A percentile compares a stretch with the other conserved stretches of the same genome.
Conservation (phyloP, 2,888 invertebrate genomes). For the Leptarthrus brevirostris region DNA sequence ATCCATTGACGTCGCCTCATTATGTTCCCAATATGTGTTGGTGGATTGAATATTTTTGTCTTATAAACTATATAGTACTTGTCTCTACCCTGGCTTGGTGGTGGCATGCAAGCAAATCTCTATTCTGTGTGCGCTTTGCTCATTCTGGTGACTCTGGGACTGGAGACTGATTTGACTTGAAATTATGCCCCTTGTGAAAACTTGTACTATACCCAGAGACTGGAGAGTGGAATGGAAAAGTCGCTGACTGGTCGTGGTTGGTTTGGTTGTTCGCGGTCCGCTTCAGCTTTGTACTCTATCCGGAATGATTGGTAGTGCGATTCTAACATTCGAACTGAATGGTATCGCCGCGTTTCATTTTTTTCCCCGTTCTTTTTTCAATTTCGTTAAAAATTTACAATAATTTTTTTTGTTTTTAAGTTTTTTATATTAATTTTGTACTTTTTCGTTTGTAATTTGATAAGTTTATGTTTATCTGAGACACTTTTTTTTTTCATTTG, state of each 20-base stretch:
- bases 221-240: constrained; percentile 32
- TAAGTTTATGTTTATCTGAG: constrained; percentile 1
- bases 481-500: constrained; percentile 1
- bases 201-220: constrained; percentile 7
- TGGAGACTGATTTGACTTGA: constrained; percentile 16
- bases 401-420: constrained; percentile 8
- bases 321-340: constrained; percentile 67
- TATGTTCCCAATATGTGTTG: neutral
- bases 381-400: neutral
- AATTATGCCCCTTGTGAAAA: constrained; percentile 10
- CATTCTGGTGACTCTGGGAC: neutral
- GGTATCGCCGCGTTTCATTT: constrained; percentile 57
- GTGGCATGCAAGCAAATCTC: neutral
- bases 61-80: neutral
- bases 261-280: constrained; percentile 8
- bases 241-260: constrained; percentile 16
- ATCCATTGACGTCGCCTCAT: neutral
- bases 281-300: constrained; percentile 27
- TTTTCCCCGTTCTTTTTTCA: constrained; percentile 16
- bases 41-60: neutral
- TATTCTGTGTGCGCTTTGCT: neutral
- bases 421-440: constrained; percentile 22
- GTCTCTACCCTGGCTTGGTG: too few species aligned
- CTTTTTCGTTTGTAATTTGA: constrained; percentile 1
- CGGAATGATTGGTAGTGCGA: constrained; percentile 61